Base-by-base conservation (phyloP, 2,113 vertebrate genomes). In the Phaethornis superciliosus region DNA sequence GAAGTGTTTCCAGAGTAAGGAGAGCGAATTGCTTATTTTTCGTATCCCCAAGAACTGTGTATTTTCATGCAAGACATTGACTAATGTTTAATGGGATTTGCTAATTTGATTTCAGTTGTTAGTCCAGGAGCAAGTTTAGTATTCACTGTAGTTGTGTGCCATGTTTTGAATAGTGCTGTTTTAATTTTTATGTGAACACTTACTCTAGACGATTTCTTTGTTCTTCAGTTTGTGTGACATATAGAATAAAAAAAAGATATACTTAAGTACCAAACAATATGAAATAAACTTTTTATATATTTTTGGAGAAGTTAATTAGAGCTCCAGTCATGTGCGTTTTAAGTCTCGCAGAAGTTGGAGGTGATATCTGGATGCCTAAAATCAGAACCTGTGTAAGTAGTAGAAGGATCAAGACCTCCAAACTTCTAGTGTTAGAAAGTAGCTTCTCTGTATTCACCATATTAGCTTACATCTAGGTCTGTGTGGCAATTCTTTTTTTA, bases 101-200 rank as follows among this genome's bases (percentile, higher is more conserved):
- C 32, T 63, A 4, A 5, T 58, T 54, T 85, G 21, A 42, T 42
- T 85, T 81, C 19, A 15, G 0, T 49, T 76, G 9, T 60, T 64
- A 76, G 67, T 30, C 27, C 49, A 40, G 40, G 30, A 87, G 22
- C 27, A 49, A 96, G 35, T 91, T 77, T 22, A 59, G 19, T 78
- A 14, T 52, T 71, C 3, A 1, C 40, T 49, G 28, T 71, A 30
- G 44, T 81, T 0, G 0, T 30, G 44, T 67, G 54, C 46, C 3
- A 0, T 15, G 35, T 62, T 81, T 89, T 76, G 59, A 54, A 27
- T 68, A 37, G 21, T 71, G n/a, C 10, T 28, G 22, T 81, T 83
- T 65, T 68, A 6, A 55, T 71, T 90, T 85, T 88, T 26, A 62
- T 60, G 47, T 55, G 22, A 56, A 9, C 0, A 18, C 9, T n/a